phyloP scores from a whole-genome alignment of 2,888 invertebrate genomes.

The Drosophila kambysellisi region DNA sequence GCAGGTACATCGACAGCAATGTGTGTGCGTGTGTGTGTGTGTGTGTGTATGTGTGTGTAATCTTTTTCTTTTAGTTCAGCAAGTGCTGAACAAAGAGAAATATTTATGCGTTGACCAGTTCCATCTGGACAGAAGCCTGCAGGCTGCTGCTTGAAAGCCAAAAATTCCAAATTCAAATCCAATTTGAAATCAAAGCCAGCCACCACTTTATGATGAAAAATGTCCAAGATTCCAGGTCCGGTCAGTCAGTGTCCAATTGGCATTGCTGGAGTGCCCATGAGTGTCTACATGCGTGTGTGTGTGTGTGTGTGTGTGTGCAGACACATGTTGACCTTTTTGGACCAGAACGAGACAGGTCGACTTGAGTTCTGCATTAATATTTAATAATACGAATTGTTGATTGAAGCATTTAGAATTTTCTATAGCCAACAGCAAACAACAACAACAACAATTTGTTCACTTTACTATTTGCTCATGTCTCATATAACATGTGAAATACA shows the following conservation, averaged over 20 bases:
- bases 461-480: conserved; percentile 57
- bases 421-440: conserved; percentile 42
- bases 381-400: conserved; percentile 83
- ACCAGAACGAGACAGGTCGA: conserved; percentile 68
- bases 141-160: conserved; percentile 63
- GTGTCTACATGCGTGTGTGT: conserved; percentile 9
- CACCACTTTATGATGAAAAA: conserved; percentile 76
- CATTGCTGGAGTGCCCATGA: conserved; percentile 31
- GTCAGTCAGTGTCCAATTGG: conserved; percentile 39
- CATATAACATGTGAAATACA: conserved; percentile 24
- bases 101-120: conserved; percentile 73
- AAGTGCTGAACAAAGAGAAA: conserved; percentile 72
- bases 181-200: conserved; percentile 75
- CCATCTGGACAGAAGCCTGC: conserved; percentile 42
- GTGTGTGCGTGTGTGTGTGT: conserved; percentile 16
- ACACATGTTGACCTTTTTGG: conserved; percentile 69
- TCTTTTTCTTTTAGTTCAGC: conserved; percentile 49
- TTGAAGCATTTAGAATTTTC: conserved; percentile 74
- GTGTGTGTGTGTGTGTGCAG: conserved; percentile 18
- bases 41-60: conserved; percentile 13
- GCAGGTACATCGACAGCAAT: conserved; percentile 14
- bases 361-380: conserved; percentile 82
- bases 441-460: conserved; percentile 44
- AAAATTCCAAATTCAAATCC: conserved; percentile 79
- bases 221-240: conserved; percentile 71